phyloP scores from a whole-genome alignment of 2,797 vertebrate species.

The Graptemys geographica region DNA sequence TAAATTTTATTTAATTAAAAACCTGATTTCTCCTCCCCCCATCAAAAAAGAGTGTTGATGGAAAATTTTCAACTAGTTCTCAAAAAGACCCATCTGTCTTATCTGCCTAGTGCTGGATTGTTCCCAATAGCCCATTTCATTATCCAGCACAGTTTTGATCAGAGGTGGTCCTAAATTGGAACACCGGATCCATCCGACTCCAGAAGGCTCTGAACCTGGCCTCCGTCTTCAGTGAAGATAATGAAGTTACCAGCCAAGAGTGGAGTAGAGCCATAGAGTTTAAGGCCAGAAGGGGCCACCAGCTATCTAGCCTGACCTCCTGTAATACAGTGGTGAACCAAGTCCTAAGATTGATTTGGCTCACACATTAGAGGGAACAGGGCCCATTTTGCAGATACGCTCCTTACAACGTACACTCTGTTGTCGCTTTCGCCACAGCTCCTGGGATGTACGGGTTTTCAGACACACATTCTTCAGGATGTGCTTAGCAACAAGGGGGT shows the following conservation, averaged over 20 bases:
- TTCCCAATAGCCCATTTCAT: background rate
- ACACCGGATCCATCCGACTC: fast-evolving
- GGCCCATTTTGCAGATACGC: background rate
- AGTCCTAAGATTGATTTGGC: background rate
- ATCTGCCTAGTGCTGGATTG: background rate
- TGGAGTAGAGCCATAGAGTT: background rate
- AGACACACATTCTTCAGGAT: too few species aligned
- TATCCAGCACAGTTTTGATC: background rate
- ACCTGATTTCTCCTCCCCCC: background rate
- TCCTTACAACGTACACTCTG: background rate
- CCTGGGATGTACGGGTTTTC: background rate
- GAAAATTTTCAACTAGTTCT: background rate
- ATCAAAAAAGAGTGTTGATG: background rate
- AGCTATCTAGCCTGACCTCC: background rate
- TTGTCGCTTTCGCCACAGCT: background rate
- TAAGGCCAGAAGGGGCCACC: background rate
- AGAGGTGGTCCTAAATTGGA: background rate
- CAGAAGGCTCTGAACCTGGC: background rate
- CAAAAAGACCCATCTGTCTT: background rate
- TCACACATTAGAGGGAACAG: background rate
- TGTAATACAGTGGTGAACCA: background rate
- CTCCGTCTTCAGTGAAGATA: background rate
- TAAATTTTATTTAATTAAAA: background rate
- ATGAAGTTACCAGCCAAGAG: fast-evolving
- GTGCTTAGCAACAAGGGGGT: background rate